Base-by-base conservation (phyloP, 2,113 vertebrate genomes). In the Petroica traversi region DNA sequence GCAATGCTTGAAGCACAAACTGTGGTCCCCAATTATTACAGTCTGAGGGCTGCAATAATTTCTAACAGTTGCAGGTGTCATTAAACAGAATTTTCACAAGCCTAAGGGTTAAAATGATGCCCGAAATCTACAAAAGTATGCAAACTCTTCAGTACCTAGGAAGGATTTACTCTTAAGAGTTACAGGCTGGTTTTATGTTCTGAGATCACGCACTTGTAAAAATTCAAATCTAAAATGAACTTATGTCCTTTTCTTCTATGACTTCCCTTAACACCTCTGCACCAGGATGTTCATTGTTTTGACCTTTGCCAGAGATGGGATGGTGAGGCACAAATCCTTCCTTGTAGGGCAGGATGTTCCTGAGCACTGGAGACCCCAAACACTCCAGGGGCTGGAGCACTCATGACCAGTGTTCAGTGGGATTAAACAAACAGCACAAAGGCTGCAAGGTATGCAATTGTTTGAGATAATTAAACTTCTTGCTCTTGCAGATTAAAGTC, bases 51-150 rank as follows among this genome's bases (percentile, higher is more conserved):
- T 95, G 76, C 14, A 80, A 88, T 74, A 2, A 52, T 77, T 91
- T 89, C 89, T 72, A 74, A 72, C 78, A 57, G 25, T 74, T 80
- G 82, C 55, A 94, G 90, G 85, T 88, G 59, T 46, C 79, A 86
- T 57, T 23, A 93, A 63, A 66, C 6, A 81, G 59, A 54, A 13
- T 66, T 90, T 86, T 71, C 5, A 2, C 57, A 75, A 92, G 28
- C 61, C 52, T 52, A 33, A 43, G 22, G 51, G 41, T 57, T 83
- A 72, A 64, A 93, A 85, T 10, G 25, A 11, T 88, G 45, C 67
- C 33, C 75, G 54, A 69, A 92, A 45, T 29, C 54, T 83, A 64
- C 74, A 88, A 52, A 90, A 88, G 14, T 28, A 20, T 55, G 33
- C 59, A 88, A 90, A 74, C 34, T n/a, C 82, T 40, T 43, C 29